Evolutionary conservation across 1,140 invertebrate species (phyloP), one percentile per base, ranked within the genome.

Genomic region (Trialeurodes vaporariorum): DNA sequence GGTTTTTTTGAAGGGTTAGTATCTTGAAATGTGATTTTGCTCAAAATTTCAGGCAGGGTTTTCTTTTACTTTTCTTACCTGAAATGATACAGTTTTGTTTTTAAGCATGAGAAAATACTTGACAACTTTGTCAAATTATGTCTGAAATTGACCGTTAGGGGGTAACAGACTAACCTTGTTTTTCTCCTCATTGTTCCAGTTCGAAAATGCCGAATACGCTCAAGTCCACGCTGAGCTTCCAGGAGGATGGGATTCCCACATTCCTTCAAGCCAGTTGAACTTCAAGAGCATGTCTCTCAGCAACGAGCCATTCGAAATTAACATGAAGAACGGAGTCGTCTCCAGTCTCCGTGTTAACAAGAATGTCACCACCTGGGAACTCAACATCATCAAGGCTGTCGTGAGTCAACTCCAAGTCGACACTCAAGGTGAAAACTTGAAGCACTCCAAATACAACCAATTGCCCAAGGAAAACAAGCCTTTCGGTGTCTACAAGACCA

Each of bases 361-460:
- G 40, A 71, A 78, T 25, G 66, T 84, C 0, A 73, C 80, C 2
- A 80, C 82, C 11, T 82, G 82, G 77, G 80, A 87, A 71, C 81
- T 86, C 25, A 90, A 89, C 74, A 76, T 88, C 59, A 74, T 87
- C 60, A 87, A 87, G 74, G 81, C 81, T 79, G 77, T 88, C 27
- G 76, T 84, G 21, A 81, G 84, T 72, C 82, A 86, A 69, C 2
- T 73, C 61, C 61, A 72, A 49, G 61, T 72, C 61, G 62, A 78
- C 23, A 66, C 73, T 9, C 69, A 70, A 65, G 73, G 67, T 58
- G 61, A 72, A 64, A 71, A 73, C 67, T 58, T 68, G 24, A 70
- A 68, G 22, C 67, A 68, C 23, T 70, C 67, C 22, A 68, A 60
- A 25, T 64, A 59, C 58, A 73, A 70, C 60, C 58, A 70, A 27